Percentiles rank a stretch among this genome's conserved stretches.
phyloP scores from a whole-genome alignment of 2,113 vertebrate species.

The Rhinoderma darwinii region DNA sequence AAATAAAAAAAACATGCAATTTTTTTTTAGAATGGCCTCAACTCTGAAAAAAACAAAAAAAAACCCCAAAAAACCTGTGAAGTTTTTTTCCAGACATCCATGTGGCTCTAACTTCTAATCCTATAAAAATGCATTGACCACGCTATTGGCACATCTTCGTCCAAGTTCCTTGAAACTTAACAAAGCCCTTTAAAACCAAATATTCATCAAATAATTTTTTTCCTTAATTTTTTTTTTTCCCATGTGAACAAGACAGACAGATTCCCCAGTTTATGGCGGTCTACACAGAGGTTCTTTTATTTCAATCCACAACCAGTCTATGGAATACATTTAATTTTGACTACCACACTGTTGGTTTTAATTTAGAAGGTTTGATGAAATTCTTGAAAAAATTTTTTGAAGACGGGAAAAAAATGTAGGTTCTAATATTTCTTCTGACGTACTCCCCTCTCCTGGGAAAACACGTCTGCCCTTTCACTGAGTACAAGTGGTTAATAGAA shows the following conservation, averaged over 20 bases:
- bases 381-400: slow-evolving; percentile 19
- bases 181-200: not conserved
- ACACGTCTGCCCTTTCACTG: not conserved
- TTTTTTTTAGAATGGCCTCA: too few species aligned
- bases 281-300: slow-evolving; percentile 28
- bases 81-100: too few species aligned
- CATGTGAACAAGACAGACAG: not conserved
- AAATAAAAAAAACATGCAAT: too few species aligned
- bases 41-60: too few species aligned
- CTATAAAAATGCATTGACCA: too few species aligned
- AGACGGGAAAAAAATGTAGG: not conserved
- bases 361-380: slow-evolving; percentile 37
- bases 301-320: not conserved
- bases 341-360: slow-evolving; percentile 46
- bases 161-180: not conserved
- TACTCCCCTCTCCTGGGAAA: not conserved
- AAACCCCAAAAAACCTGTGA: too few species aligned
- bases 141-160: not conserved
- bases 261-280: not conserved
- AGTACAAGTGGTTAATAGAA: slow-evolving; percentile 50
- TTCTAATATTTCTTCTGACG: slow-evolving; percentile 43
- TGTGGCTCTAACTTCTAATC: too few species aligned
- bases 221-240: not conserved
- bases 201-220: not conserved
- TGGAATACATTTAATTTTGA: slow-evolving; percentile 9